Conservation (phyloP, 2,888 invertebrate genomes). For the Linnaemya vulpina region DNA sequence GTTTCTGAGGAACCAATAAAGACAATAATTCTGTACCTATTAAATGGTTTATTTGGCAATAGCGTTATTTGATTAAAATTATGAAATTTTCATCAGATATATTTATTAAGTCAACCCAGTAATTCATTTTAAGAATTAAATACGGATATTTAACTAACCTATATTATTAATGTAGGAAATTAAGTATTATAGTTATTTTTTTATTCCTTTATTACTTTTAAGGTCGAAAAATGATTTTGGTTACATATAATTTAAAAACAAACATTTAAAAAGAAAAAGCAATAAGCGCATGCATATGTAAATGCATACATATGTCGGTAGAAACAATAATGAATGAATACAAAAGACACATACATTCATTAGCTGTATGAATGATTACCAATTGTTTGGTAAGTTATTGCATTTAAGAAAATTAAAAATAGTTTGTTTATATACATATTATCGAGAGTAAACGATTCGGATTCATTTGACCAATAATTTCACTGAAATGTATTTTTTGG, state of each 20-base stretch:
- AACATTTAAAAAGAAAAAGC: conserved; percentile 37
- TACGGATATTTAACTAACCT: not conserved
- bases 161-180: not conserved
- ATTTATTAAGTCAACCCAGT: no score
- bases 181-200: conserved; percentile 3
- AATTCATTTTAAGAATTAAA: no score
- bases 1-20: no score
- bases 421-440: conserved; percentile 15
- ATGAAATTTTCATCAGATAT: no score
- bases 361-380: conserved; percentile 20
- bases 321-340: conserved; percentile 35
- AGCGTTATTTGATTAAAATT: no score
- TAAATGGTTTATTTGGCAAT: no score
- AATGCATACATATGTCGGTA: no score
- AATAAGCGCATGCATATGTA: conserved; percentile 2
- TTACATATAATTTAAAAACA: conserved; percentile 49
- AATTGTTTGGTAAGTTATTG: conserved; percentile 19
- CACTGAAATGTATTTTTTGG: conserved; percentile 36
- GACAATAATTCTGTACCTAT: no score
- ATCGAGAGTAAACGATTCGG: conserved; percentile 8
- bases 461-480: conserved; percentile 49
- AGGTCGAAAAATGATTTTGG: conserved; percentile 44
- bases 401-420: conserved; percentile 24
- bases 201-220: conserved; percentile 55
- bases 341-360: conserved; percentile 13